phyloP scores from a whole-genome alignment of 1,140 invertebrate species.

The Pseudomyrmex sp. region DNA sequence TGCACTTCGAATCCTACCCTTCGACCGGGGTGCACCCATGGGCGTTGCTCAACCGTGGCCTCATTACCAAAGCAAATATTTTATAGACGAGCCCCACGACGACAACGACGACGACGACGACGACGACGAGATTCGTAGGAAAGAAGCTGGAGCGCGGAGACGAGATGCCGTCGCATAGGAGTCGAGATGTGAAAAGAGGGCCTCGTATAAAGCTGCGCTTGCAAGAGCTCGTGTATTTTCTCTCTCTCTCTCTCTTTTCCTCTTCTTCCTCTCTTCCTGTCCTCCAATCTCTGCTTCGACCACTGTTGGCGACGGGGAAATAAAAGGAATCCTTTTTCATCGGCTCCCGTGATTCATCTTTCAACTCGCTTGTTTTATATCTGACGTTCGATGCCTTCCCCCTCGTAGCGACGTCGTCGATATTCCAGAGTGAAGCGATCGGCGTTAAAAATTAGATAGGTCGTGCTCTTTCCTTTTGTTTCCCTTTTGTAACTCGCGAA shows the following conservation, averaged over 20 bases:
- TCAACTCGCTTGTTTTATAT: slow-evolving; percentile 81
- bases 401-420: slow-evolving; percentile 56
- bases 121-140: slow-evolving; percentile 47
- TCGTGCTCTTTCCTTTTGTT: slow-evolving; percentile 25
- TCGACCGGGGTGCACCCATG: slow-evolving; percentile 43
- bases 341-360: slow-evolving; percentile 80
- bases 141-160: slow-evolving; percentile 59
- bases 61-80: slow-evolving; percentile 86
- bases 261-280: slow-evolving; percentile 76
- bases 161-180: slow-evolving; percentile 63
- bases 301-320: slow-evolving; percentile 55
- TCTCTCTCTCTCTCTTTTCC: slow-evolving; percentile 70
- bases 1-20: slow-evolving; percentile 81
- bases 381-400: slow-evolving; percentile 50
- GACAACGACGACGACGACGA: slow-evolving; percentile 58
- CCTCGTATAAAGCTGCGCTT: slow-evolving; percentile 72
- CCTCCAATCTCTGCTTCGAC: slow-evolving; percentile 73
- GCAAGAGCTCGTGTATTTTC: slow-evolving; percentile 61
- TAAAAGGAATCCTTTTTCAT: slow-evolving; percentile 78
- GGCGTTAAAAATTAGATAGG: slow-evolving; percentile 76
- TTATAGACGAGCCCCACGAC: slow-evolving; percentile 81
- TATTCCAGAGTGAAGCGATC: slow-evolving; percentile 74
- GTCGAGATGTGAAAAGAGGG: slow-evolving; percentile 73
- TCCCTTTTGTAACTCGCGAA: slow-evolving; percentile 40
- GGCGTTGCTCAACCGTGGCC: slow-evolving; percentile 80